Evolutionary conservation across 2,797 vertebrate genomes (phyloP).

Genomic region (Percopsis omiscomaycus): DNA sequence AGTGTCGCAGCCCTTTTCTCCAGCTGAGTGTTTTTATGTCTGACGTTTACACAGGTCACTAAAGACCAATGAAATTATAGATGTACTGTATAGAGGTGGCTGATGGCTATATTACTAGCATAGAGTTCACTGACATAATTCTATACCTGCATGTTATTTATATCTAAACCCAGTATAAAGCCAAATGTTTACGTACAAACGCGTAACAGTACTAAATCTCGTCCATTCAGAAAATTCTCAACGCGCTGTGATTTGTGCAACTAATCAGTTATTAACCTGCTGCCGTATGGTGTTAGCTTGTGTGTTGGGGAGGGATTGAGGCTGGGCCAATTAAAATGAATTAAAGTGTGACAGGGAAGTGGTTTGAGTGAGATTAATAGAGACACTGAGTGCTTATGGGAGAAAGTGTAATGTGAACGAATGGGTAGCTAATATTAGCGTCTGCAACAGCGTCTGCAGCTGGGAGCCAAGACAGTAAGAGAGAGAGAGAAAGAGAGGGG

Average conservation of each 20-base stretch:
- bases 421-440: conserved; percentile 57
- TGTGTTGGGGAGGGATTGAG: background rate
- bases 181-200: too few relatives aligned
- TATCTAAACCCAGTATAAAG: too few relatives aligned
- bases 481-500: conserved; percentile 11
- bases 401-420: conserved; percentile 35
- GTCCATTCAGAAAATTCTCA: background rate
- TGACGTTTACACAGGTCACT: background rate
- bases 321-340: conserved; percentile 26
- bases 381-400: conserved; percentile 27
- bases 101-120: background rate
- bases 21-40: conserved; percentile 2
- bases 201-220: background rate
- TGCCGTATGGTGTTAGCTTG: background rate
- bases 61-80: conserved; percentile 5
- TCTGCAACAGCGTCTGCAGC: conserved; percentile 40
- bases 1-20: conserved; percentile 9
- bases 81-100: background rate
- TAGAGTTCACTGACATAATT: background rate
- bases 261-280: too few relatives aligned
- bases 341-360: conserved; percentile 21
- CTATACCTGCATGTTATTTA: background rate
- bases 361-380: conserved; percentile 23
- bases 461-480: conserved; percentile 26
- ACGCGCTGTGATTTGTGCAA: background rate